phyloP scores from a whole-genome alignment of 2,888 invertebrate species.

The Drosophila hamatofila region DNA sequence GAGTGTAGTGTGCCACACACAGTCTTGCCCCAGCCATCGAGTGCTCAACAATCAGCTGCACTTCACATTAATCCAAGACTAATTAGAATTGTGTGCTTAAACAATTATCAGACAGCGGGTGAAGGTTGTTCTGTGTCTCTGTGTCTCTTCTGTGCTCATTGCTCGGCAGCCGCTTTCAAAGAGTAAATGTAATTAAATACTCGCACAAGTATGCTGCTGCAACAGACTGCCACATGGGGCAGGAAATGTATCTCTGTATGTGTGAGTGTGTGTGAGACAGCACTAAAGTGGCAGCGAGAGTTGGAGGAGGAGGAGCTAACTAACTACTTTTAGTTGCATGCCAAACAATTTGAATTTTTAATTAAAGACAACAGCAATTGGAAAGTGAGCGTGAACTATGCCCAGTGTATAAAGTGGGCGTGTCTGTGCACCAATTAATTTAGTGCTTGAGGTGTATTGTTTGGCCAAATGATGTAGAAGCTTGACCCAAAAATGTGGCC shows the following conservation, averaged over 20 bases:
- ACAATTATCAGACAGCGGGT: conserved; percentile 57
- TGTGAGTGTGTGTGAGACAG: not conserved
- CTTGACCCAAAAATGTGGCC: conserved; percentile 50
- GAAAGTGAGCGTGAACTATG: conserved; percentile 13
- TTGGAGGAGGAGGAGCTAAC: not conserved
- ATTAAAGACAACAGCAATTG: conserved; percentile 47
- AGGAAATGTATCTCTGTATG: not conserved
- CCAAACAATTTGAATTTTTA: conserved; percentile 61
- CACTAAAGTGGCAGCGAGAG: not conserved
- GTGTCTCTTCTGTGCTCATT: not conserved
- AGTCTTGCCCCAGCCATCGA: not conserved
- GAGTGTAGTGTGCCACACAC: not conserved
- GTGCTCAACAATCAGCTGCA: conserved; percentile 43
- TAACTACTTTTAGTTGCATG: conserved; percentile 19
- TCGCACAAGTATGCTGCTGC: conserved; percentile 18
- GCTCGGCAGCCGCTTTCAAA: conserved; percentile 4
- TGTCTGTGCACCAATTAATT: conserved; percentile 49
- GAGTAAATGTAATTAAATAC: conserved; percentile 60
- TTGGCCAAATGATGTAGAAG: conserved; percentile 30
- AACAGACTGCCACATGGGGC: conserved; percentile 27
- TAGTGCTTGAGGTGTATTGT: conserved; percentile 35
- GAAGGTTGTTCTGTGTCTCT: conserved; percentile 1
- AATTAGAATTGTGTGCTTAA: conserved; percentile 58
- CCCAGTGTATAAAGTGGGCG: not conserved
- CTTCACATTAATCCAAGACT: conserved; percentile 56